These are phyloP conservation scores for Melanerpes aurifrons DNA, from an alignment of 2,113 vertebrate species.

Conservation along the genomic window DNA sequence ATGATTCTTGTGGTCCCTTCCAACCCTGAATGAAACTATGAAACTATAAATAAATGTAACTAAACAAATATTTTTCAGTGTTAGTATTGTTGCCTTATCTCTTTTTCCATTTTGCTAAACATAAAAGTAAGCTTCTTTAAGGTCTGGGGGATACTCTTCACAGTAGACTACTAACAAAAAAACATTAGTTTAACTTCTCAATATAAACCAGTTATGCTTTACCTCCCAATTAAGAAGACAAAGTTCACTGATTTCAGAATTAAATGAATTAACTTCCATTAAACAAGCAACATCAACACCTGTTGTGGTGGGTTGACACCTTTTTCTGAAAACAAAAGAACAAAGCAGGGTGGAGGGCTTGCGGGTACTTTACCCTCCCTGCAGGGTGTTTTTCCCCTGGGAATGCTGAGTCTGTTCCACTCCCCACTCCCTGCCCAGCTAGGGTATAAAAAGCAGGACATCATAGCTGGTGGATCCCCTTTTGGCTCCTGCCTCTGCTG, in stretches of 20 bases:
- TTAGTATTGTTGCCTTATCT: not conserved
- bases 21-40: too few relatives aligned
- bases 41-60: not conserved
- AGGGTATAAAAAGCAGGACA: too few relatives aligned
- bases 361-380: too few relatives aligned
- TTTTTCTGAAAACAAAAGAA: too few relatives aligned
- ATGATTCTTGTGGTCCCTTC: too few relatives aligned
- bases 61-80: not conserved
- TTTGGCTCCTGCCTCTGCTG: too few relatives aligned
- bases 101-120: not conserved
- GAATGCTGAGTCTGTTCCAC: too few relatives aligned
- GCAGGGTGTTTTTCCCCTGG: too few relatives aligned
- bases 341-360: too few relatives aligned
- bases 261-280: not conserved
- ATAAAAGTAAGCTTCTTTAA: not conserved
- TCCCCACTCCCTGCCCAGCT: too few relatives aligned
- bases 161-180: not conserved
- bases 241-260: not conserved
- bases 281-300: not conserved
- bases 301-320: too few relatives aligned
- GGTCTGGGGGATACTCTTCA: not conserved
- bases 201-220: not conserved
- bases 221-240: not conserved
- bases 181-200: not conserved
- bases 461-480: too few relatives aligned